phyloP scores from a whole-genome alignment of 2,113 vertebrate species.

The Phaethornis superciliosus region DNA sequence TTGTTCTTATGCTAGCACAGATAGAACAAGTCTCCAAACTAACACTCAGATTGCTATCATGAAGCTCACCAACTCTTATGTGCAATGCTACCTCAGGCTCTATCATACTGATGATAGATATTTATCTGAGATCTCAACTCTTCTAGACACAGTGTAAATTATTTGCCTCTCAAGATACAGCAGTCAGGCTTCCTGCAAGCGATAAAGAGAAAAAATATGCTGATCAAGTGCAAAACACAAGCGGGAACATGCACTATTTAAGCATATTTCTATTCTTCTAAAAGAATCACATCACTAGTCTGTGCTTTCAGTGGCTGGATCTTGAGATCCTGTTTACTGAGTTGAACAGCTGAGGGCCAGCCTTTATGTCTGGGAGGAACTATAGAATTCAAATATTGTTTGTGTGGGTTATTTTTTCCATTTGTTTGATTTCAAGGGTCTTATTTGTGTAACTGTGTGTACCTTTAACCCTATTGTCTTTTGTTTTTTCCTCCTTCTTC shows the following conservation, averaged over 20 bases:
- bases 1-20: neutral
- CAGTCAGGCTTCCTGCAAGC: neutral
- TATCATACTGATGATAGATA: neutral
- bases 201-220: slow-evolving; percentile 19
- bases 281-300: neutral
- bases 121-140: neutral
- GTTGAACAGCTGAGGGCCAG: neutral
- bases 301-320: neutral
- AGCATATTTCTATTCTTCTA: neutral
- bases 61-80: neutral
- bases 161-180: slow-evolving; percentile 14
- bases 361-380: neutral
- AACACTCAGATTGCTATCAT: neutral
- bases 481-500: neutral
- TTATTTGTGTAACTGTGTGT: neutral
- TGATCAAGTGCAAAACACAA: neutral
- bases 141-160: neutral
- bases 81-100: neutral
- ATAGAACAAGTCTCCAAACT: neutral
- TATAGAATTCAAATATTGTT: neutral
- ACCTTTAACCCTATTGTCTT: neutral
- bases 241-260: slow-evolving; percentile 4
- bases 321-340: neutral
- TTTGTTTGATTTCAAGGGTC: neutral
- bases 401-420: fast-evolving